Evolutionary conservation across 92 coral and sea anemone species (phyloP), one percentile per base, ranked within the genome.

Genomic region (Desmophyllum pertusum): DNA sequence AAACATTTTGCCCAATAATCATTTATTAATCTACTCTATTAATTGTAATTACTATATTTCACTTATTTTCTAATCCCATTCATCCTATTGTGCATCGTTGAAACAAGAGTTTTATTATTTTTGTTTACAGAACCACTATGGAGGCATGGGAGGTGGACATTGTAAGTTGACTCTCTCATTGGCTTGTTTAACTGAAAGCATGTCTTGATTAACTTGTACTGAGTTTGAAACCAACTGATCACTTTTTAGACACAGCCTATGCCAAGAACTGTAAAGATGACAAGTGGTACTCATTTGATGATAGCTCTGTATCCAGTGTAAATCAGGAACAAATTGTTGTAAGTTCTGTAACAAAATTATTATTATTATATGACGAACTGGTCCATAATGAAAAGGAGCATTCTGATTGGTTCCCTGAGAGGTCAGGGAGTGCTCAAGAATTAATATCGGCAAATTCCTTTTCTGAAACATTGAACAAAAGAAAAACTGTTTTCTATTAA

Each of bases 101-200:
- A 8, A 45, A 45, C n/a, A 45, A 15, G 7, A 8, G 13, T 45
- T 45, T 57, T n/a, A 9, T 6, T 3, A 66, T 59, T 64, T 86
- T 51, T 53, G 35, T 61, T 75, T 89, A 15, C 86, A 95, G 98
- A 95, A 95, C 81, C 98, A 95, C 87, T 95, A 93, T 63, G 98
- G 98, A 70, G 98, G 98, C 64, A 92, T 95, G 97, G 98, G 98
- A 43, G 98, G 98, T 30, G 98, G 98, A 55, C 98, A 95, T 61
- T 95, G 98, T 95, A 88, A 94, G 98, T 95, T 43, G 14, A 1
- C 39, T 51, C 21, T 10, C 4, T 10, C 19, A 29, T 11, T n/a
- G n/a, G n/a, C n/a, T n/a, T n/a, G n/a, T n/a, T n/a, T n/a, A n/a
- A n/a, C n/a, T 36, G 42, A 27, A 17, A 19, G 43, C 1, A 10